Base-by-base conservation (phyloP, 1,140 invertebrate species). In the Drosophila grimshawi region DNA sequence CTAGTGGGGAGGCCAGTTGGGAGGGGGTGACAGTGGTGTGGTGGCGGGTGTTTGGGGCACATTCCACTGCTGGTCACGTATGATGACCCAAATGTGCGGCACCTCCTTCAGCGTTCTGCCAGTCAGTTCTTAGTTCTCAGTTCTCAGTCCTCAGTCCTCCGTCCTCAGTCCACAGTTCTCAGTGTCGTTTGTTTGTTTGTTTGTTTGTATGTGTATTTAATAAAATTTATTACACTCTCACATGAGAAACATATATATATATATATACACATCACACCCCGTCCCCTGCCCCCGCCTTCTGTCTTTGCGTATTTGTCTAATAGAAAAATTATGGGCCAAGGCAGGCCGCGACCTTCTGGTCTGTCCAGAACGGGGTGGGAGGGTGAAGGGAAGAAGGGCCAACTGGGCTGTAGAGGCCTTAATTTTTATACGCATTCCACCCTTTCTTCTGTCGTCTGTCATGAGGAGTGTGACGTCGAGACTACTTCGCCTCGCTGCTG, bases 181-280 rank as follows among this genome's bases (percentile, higher is more conserved):
- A 29, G 55, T 55, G 57, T 3, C 59, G 56, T 69, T 62, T 43
- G 56, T 77, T 64, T 83, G 79, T 81, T 68, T 59, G 64, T 68
- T 60, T 67, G 67, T 76, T 76, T 76, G 67, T 80, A 32, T 73
- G 69, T 80, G 76, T 74, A 88, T 86, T 88, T 75, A 82, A 86
- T 86, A 82, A 80, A 86, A 86, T 88, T 88, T 88, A 88, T 88
- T 82, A 79, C 80, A 88, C 83, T 70, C 80, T 76, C 67, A 68
- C 53, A 85, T 80, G 80, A 82, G 64, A 71, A 83, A 82, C 70
- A 78, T 62, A 43, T 32, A 43, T 39, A 37, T 8, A 37, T 6
- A 7, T 37, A 37, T 39, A 39, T 7, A 39, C 32, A 10, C 32
- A 19, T 10, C 11, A 5, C 11, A 8, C 19, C 35, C 5, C 59